Base-by-base conservation (phyloP, 2,888 invertebrate genomes). In the Zygothrica quintamaculata region DNA sequence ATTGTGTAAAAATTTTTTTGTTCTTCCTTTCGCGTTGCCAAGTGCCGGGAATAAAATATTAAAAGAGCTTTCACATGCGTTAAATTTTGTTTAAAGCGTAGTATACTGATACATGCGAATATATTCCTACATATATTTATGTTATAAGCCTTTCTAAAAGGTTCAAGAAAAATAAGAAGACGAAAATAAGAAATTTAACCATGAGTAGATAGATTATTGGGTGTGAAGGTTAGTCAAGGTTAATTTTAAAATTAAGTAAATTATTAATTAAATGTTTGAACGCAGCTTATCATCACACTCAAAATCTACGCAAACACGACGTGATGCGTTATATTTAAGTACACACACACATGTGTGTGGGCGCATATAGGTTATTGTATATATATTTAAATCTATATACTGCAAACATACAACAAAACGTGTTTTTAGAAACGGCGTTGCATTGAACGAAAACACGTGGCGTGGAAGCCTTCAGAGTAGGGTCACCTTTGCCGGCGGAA, bases 401-500 rank as follows among this genome's bases (percentile, higher is more conserved):
- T 48, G 43, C 48, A 52, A 12, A 56, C 22, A 18, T 47, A 48
- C 22, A 43, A 11, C 22, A 57, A 31, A 68, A 67, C 46, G 46
- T 55, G 52, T 34, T 29, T 34, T 65, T 34, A 51, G 48, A 62
- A n/a, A 68, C 74, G 77, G 46, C 64, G 71, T 61, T 74, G 40
- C 66, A 73, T 34, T 60, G 53, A 7, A 9, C 6, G 39, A 51
- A 22, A 65, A 78, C 79, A 84, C 75, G 87, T 84, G 86, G 86
- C 70, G 39, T 55, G 47, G 26, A 8, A 46, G 59, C 57, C 51
- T 72, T 59, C 51, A 72, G 57, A 56, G 43, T 48, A 56, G 66
- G 87, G 82, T 87, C 85, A 87, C 82, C 87, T 87, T 66, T 70
- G 65, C 60, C 50, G 48, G 46, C 31, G n/a, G 37, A 46, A 13